phyloP scores from a whole-genome alignment of 2,888 invertebrate species.

The Nipponacmea schrenckii region DNA sequence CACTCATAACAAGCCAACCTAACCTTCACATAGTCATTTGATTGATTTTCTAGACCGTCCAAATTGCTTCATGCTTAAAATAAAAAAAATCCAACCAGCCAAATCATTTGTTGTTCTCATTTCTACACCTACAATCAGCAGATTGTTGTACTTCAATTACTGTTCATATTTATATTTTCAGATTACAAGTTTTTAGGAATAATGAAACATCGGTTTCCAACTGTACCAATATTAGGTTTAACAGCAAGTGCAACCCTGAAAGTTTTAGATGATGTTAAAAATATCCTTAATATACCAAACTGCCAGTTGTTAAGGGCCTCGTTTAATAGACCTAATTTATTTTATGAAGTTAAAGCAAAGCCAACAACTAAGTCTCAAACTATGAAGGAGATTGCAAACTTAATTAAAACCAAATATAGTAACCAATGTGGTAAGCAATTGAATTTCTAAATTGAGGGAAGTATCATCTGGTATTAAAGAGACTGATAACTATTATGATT shows the following conservation, averaged over 20 bases:
- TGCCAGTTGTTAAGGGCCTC: conserved; percentile 84
- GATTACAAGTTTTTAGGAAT: conserved; percentile 90
- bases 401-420: conserved; percentile 77
- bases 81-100: too few relatives aligned
- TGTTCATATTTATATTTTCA: conserved; percentile 42
- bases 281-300: conserved; percentile 83
- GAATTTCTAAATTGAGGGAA: background rate
- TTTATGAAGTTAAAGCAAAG: conserved; percentile 80
- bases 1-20: too few relatives aligned
- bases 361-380: conserved; percentile 76
- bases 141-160: too few relatives aligned
- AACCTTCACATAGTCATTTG: too few relatives aligned
- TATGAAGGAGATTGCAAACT: conserved; percentile 75
- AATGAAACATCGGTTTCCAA: conserved; percentile 79
- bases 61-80: too few relatives aligned
- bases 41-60: too few relatives aligned
- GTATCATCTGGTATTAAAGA: too few relatives aligned
- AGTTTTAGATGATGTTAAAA: conserved; percentile 85
- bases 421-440: conserved; percentile 72
- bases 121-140: too few relatives aligned
- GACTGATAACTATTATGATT: too few relatives aligned
- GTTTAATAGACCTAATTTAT: conserved; percentile 89
- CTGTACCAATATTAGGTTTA: conserved; percentile 84
- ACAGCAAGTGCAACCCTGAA: conserved; percentile 90
- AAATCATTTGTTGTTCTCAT: too few relatives aligned